phyloP scores from a whole-genome alignment of 2,113 vertebrate species.

The Athene cunicularia region DNA sequence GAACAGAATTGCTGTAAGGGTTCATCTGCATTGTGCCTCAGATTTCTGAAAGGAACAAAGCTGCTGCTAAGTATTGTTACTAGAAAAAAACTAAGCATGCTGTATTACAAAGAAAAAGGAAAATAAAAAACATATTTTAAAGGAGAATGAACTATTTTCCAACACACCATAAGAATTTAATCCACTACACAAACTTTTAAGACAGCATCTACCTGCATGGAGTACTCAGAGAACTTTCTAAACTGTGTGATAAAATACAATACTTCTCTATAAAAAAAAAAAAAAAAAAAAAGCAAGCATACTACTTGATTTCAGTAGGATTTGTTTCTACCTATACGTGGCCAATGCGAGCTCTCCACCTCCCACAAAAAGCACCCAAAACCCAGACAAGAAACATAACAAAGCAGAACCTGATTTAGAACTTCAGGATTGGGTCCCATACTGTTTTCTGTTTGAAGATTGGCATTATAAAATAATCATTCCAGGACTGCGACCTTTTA shows the following conservation, averaged over 20 bases:
- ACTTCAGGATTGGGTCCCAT: background rate
- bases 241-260: background rate
- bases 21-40: background rate
- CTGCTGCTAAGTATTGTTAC: background rate
- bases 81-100: background rate
- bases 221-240: background rate
- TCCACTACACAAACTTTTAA: background rate
- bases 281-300: background rate
- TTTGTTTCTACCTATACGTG: background rate
- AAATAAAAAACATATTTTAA: background rate
- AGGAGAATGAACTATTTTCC: background rate
- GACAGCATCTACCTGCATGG: background rate
- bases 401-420: background rate
- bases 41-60: background rate
- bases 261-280: background rate
- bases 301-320: background rate
- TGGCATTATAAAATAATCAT: conserved; percentile 16
- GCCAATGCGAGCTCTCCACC: too few relatives aligned
- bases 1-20: background rate
- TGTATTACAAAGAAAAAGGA: background rate
- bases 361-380: background rate
- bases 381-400: background rate
- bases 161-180: background rate
- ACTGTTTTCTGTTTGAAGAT: background rate
- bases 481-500: background rate